Evolutionary conservation across 2,113 vertebrate species (phyloP), one percentile per base, ranked within the genome.

Genomic region (Rynchops niger): DNA sequence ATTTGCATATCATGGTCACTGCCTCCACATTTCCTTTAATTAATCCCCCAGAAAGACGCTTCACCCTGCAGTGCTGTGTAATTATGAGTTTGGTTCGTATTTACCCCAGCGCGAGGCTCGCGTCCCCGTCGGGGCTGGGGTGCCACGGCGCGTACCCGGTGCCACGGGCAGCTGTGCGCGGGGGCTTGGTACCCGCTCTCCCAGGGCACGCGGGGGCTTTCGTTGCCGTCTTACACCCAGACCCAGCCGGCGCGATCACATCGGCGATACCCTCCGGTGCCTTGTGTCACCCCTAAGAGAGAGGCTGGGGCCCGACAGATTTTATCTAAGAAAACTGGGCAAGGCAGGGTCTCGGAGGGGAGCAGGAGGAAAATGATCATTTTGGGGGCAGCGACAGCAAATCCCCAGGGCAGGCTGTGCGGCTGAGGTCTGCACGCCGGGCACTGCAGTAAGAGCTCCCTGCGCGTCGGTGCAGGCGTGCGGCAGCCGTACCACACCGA

Each of bases 31-130:
- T 59, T n/a, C 63, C 91, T 47, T 32, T 23, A 1, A 45, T 52
- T 12, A 19, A 40, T 36, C 58, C 83, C 71, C 83, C 94, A 40
- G 86, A n/a, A 82, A 63, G 91, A 36, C 3, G 0, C 36, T 26
- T 14, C 2, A 1, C 66, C 82, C 76, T 13, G 63, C 63, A 3
- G 23, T 5, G 42, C 72, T 15, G 49, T 1, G 1, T 2, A 15
- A 14, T 26, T 77, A 9, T 0, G 0, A 6, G 21, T 5, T 50
- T 11, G 20, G 83, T 0, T 20, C 11, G 0, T 1, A 0, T 12
- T 42, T 15, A 1, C 11, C 3, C 0, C 12, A 13, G 59, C 30
- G 2, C 3, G 2, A 14, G 56, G 50, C 34, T 23, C 7, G 2
- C 15, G 4, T 2, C 32, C 32, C 4, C 2, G 2, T 0, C 4